Percentiles rank a stretch among this genome's conserved stretches.
Conservation (phyloP, 2,113 vertebrate species). For the Mus pahari region DNA sequence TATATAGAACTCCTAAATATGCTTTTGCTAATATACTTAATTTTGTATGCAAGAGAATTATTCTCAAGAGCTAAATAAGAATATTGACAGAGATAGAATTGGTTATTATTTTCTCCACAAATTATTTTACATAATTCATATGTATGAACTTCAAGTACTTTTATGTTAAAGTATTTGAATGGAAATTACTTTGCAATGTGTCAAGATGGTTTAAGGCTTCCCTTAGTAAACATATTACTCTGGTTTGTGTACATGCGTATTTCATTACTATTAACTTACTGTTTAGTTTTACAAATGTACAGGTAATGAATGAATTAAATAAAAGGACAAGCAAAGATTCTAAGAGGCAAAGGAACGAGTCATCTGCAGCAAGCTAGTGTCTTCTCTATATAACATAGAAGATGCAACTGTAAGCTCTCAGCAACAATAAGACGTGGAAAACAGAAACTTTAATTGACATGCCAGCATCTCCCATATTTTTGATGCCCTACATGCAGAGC, state of each 20-base stretch:
- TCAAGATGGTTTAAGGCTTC: slow-evolving; percentile 16
- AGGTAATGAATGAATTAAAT: neutral
- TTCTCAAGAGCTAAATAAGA: neutral
- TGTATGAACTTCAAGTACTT: slow-evolving; percentile 36
- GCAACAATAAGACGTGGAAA: neutral
- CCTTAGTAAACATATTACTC: neutral
- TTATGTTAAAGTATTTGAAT: neutral
- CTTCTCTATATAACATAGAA: neutral
- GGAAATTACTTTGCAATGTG: neutral
- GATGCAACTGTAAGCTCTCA: neutral
- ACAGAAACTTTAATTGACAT: neutral
- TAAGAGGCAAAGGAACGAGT: neutral
- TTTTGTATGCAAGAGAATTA: neutral
- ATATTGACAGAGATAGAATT: slow-evolving; percentile 1
- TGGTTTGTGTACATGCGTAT: neutral
- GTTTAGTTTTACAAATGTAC: neutral
- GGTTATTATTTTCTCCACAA: neutral
- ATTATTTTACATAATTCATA: slow-evolving; percentile 49
- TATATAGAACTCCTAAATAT: neutral
- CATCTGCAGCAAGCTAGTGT: neutral
- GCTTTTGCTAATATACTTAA: neutral
- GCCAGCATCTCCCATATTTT: neutral
- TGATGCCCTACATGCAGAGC: no score
- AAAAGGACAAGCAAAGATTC: neutral
- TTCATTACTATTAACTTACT: slow-evolving; percentile 32